Evolutionary conservation across 2,888 invertebrate genomes (phyloP), one percentile per base, ranked within the genome.

Genomic region (Phalera bucephala): DNA sequence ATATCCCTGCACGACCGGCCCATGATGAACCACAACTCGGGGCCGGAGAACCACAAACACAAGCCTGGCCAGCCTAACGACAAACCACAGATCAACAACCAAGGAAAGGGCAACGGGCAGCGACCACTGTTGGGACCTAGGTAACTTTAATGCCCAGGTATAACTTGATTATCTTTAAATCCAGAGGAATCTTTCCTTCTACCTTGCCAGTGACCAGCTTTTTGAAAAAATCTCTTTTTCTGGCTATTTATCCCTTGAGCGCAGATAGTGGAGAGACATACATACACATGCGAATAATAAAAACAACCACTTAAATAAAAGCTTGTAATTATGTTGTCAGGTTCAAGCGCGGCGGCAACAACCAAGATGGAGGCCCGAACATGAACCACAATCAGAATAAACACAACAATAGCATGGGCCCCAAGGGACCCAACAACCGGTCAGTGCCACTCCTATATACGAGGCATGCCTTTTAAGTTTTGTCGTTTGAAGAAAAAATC

Each of bases 381-480:
- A 36, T 44, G 3, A 64, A 66, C 42, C 62, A 65, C 43, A 73
- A 69, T 45, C 78, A 76, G 53, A 77, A 77, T 40, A 72, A 70
- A 44, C 77, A 84, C 39, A 79, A 78, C 66, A 83, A 78, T 57
- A 77, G 74, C 40, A 74, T 78, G 70, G 53, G 60, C 42, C 83
- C 80, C 66, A 84, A 84, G 63, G 83, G 85, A 3, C 78, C 79
- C 2, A 85, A 85, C 45, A 84, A 84, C 48, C 73, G 85, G 86
- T 86, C 31, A 67, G 67, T 30, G 25, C 1, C 5, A 21, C 6
- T 8, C 7, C 5, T 12, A 21, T 22, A n/a, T n/a, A n/a, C n/a
- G n/a, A n/a, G n/a, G n/a, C n/a, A n/a, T n/a, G n/a, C n/a, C n/a
- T n/a, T n/a, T n/a, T n/a, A n/a, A n/a, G n/a, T n/a, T n/a, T n/a